phyloP scores from a whole-genome alignment of 2,888 invertebrate species.

The Phaonia tiefii region DNA sequence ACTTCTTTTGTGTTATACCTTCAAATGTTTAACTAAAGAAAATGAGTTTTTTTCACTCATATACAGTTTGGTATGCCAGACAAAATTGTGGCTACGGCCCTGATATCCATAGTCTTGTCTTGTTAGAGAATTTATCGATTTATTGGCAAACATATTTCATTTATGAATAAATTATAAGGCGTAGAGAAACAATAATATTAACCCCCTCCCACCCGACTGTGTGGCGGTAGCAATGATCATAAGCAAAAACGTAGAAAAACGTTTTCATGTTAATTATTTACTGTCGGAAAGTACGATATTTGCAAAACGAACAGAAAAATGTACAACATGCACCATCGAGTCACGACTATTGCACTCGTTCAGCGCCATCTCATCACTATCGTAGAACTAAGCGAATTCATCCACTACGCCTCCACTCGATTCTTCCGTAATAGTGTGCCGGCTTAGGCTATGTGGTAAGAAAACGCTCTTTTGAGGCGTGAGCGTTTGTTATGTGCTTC shows the following conservation, averaged over 20 bases:
- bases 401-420: not conserved
- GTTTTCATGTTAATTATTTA: slow-evolving; percentile 61
- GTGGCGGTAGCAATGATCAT: not conserved
- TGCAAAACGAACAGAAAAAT: slow-evolving; percentile 44
- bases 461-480: slow-evolving; percentile 7
- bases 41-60: too few relatives aligned
- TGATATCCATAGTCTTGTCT: too few relatives aligned
- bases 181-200: slow-evolving; percentile 47
- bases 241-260: slow-evolving; percentile 35
- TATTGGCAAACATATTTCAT: slow-evolving; percentile 60
- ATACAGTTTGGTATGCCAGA: too few relatives aligned
- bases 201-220: not conserved
- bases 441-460: not conserved
- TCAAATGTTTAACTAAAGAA: too few relatives aligned
- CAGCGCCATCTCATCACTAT: slow-evolving; percentile 62
- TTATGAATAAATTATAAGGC: slow-evolving; percentile 62
- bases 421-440: not conserved
- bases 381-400: not conserved
- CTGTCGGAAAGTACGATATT: slow-evolving; percentile 49
- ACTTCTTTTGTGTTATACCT: too few relatives aligned
- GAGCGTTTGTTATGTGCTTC: not conserved
- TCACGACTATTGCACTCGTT: slow-evolving; percentile 58
- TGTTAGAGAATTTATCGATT: slow-evolving; percentile 57
- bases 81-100: too few relatives aligned
- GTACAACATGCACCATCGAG: slow-evolving; percentile 62